A percentile compares a stretch with the other conserved stretches of the same genome.
Conservation (phyloP, 2,797 vertebrate species). For the Acipenser ruthenus region DNA sequence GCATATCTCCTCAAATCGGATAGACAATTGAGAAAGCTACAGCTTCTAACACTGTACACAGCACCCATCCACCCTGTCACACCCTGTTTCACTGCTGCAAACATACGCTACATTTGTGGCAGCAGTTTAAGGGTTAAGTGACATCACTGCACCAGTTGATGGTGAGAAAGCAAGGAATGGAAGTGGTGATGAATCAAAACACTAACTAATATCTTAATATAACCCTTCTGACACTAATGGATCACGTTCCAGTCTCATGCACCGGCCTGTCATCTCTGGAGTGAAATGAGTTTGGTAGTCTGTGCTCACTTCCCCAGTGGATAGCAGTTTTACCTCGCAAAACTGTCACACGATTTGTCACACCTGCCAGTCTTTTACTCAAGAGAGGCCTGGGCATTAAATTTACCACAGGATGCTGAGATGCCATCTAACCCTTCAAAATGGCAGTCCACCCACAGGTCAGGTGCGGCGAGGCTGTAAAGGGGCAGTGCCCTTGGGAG, state of each 20-base stretch:
- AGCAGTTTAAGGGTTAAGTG: neutral
- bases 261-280: neutral
- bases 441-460: conserved; percentile 6
- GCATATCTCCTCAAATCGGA: too few relatives aligned
- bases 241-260: conserved; percentile 16
- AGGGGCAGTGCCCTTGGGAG: too few relatives aligned
- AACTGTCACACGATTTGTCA: conserved; percentile 7
- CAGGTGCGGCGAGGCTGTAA: too few relatives aligned
- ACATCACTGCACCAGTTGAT: neutral
- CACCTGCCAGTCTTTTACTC: conserved; percentile 19
- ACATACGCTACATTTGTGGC: too few relatives aligned
- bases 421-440: neutral
- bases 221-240: conserved; percentile 19
- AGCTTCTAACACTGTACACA: too few relatives aligned
- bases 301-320: neutral
- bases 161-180: neutral
- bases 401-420: conserved; percentile 5
- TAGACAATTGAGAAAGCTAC: too few relatives aligned
- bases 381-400: conserved; percentile 10
- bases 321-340: neutral
- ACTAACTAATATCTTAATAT: conserved; percentile 18
- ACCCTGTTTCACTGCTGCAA: too few relatives aligned
- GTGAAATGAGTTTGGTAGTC: conserved; percentile 3
- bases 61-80: too few relatives aligned
- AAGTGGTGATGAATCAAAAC: conserved; percentile 10